Percentiles rank a stretch among this genome's conserved stretches.
phyloP scores from a whole-genome alignment of 2,797 vertebrate species.

The Echiichthys vipera region DNA sequence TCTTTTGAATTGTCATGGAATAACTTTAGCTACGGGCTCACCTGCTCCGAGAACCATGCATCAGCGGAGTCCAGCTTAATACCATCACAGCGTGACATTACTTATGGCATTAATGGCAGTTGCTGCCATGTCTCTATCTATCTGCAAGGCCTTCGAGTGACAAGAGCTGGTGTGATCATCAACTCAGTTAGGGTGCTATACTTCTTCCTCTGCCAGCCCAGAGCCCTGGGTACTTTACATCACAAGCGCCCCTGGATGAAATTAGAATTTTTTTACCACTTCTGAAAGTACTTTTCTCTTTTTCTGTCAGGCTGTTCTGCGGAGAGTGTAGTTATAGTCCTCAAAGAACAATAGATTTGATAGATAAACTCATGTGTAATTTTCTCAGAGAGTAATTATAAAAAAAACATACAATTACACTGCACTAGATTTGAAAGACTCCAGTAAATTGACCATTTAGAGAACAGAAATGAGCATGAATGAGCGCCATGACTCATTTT shows the following conservation, averaged over 20 bases:
- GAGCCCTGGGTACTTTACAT: slow-evolving; percentile 67
- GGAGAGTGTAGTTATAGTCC: slow-evolving; percentile 13
- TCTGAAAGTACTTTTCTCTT: slow-evolving; percentile 64
- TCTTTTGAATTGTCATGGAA: slow-evolving; percentile 60
- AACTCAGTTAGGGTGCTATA: slow-evolving; percentile 63
- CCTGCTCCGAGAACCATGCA: slow-evolving; percentile 60
- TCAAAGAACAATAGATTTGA: slow-evolving; percentile 33
- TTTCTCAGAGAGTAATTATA: slow-evolving; percentile 58
- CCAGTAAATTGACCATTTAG: slow-evolving; percentile 61
- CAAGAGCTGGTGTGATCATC: slow-evolving; percentile 65
- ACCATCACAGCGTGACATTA: slow-evolving; percentile 64
- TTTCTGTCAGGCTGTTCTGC: slow-evolving; percentile 35
- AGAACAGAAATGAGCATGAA: slow-evolving; percentile 59
- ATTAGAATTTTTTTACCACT: slow-evolving; percentile 74
- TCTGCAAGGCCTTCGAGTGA: slow-evolving; percentile 73
- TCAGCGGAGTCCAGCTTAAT: slow-evolving; percentile 60
- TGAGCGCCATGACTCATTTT: slow-evolving; percentile 57
- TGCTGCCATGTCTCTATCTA: slow-evolving; percentile 66
- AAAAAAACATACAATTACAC: slow-evolving; percentile 56
- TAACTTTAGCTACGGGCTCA: slow-evolving; percentile 70
- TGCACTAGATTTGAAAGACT: slow-evolving; percentile 47
- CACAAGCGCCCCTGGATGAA: slow-evolving; percentile 61
- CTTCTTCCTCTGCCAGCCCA: slow-evolving; percentile 67
- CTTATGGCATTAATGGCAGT: slow-evolving; percentile 66
- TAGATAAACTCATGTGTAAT: slow-evolving; percentile 51